Conservation (phyloP, 2,888 invertebrate genomes). For the Baccha elongata region DNA sequence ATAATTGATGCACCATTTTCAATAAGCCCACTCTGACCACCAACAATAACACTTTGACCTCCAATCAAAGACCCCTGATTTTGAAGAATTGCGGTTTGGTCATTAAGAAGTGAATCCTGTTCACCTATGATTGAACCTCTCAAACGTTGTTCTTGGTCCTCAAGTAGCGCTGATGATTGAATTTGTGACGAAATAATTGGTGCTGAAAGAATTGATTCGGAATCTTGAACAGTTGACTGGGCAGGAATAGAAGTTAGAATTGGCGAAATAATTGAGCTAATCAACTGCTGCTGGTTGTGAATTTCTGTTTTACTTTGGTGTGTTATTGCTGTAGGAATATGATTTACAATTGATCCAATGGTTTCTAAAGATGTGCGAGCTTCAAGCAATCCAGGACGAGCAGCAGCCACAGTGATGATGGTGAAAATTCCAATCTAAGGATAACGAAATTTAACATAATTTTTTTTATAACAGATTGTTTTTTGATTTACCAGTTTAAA, state of each 20-base stretch:
- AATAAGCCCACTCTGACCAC: background rate
- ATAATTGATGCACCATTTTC: constrained; percentile 7
- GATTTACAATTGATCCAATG: constrained; percentile 19
- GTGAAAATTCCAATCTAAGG: constrained; percentile 25
- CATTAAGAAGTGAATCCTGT: constrained; percentile 2
- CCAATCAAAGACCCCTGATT: constrained; percentile 7
- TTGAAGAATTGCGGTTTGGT: constrained; percentile 11
- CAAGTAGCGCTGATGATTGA: constrained; percentile 17
- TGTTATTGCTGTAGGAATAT: constrained; percentile 53
- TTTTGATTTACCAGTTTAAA: constrained; percentile 32
- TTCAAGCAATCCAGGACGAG: constrained; percentile 42
- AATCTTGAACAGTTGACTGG: constrained; percentile 24
- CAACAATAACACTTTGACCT: constrained; percentile 3
- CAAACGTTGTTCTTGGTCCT: constrained; percentile 4
- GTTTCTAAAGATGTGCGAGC: constrained; percentile 10
- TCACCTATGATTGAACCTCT: constrained; percentile 1
- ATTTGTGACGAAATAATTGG: constrained; percentile 39
- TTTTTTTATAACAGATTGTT: background rate
- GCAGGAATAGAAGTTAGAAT: constrained; percentile 18
- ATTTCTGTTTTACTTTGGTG: constrained; percentile 59
- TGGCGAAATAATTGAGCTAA: constrained; percentile 31
- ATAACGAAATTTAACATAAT: background rate
- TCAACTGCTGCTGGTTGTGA: constrained; percentile 32
- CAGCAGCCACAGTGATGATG: constrained; percentile 31
- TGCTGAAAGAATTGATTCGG: constrained; percentile 4